phyloP scores from a whole-genome alignment of 2,888 invertebrate genomes.

The Aradus depressus region DNA sequence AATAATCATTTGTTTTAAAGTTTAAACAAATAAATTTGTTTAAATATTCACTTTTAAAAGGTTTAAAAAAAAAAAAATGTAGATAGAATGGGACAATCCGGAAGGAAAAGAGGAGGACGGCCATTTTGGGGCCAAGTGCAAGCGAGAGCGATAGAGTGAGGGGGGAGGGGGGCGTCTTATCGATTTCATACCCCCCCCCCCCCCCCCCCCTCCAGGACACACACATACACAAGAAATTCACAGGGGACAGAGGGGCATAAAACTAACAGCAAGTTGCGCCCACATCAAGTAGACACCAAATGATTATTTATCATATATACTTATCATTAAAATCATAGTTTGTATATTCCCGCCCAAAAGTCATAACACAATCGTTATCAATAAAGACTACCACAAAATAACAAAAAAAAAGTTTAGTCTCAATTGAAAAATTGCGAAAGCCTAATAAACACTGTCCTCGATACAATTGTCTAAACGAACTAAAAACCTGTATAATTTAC shows the following conservation, averaged over 20 bases:
- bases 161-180: constrained; percentile 14
- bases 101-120: neutral
- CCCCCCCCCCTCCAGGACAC: constrained; percentile 21
- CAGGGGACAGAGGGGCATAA: neutral
- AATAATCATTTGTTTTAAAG: neutral
- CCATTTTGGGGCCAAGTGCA: constrained; percentile 13
- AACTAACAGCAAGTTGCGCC: neutral
- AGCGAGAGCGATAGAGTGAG: constrained; percentile 14
- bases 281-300: no score
- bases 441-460: no score
- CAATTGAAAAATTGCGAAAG: no score
- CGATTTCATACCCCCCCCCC: constrained; percentile 32
- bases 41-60: neutral
- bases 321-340: no score
- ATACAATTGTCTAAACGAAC: no score
- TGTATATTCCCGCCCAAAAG: no score
- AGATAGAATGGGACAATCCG: neutral
- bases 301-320: no score
- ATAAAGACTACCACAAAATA: no score
- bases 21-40: neutral
- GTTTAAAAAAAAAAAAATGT: neutral
- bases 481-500: no score
- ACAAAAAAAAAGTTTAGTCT: no score
- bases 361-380: no score
- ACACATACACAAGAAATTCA: constrained; percentile 25